Evolutionary conservation across 2,888 invertebrate species (phyloP), one percentile per base, ranked within the genome.

Genomic region (Heliconius hortense): DNA sequence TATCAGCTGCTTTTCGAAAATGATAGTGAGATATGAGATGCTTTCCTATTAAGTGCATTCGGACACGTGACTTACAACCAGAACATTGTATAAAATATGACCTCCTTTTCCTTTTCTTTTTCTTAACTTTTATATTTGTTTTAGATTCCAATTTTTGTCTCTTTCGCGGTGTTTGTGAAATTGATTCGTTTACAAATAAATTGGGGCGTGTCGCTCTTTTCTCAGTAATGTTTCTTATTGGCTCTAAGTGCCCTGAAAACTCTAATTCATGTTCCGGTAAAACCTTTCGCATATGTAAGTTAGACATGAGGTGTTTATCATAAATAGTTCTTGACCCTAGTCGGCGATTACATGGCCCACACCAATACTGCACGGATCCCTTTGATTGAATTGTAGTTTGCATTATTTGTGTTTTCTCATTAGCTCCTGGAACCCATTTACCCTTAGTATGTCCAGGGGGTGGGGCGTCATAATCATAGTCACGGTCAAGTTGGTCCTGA

Each of bases 11-110:
- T 84, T 96, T 96, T 77, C 97, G 95, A 82, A 96, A 97, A 88
- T 98, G 98, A 87, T 96, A 97, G 86, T 97, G 97, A 1, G 97
- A 97, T 82, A 98, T 96, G 77, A 98, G 94, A 90, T 97, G 97
- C 85, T 97, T 97, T 60, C 97, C 97, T 92, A 97, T 96, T 79
- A 96, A 90, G 82, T 95, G 95, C 10, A 95, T 94, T 76, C 95
- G 94, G 63, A 97, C 96, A 79, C 95, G 95, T 48, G 96, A 95
- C 76, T 95, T 95, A 83, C 97, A 97, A 67, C 96, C 96, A 72
- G 95, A 95, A 85, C 97, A 97, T 80, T 95, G 94, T 1, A 96
- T 91, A 75, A 95, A 95, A 76, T 94, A 93, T 72, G 95, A 94
- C 72, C 94, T 95, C 15, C 96, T 92, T 60, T 93, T 94, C 60